Evolutionary conservation across 2,797 vertebrate genomes (phyloP).

Genomic region (Tamandua tetradactyla): DNA sequence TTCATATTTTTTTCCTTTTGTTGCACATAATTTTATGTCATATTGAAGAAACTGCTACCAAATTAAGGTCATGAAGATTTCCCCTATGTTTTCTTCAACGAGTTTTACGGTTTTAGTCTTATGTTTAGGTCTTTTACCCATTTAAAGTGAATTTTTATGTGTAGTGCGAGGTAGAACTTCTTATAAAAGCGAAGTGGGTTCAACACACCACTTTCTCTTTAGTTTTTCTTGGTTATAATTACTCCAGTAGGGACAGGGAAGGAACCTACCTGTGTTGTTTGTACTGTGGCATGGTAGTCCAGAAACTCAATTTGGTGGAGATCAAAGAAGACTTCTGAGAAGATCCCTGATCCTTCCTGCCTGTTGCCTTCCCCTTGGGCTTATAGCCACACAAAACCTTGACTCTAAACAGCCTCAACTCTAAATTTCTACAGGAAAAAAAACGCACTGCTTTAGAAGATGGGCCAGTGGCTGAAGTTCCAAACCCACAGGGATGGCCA

Average conservation of each 20-base stretch:
- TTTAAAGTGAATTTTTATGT: too few species aligned
- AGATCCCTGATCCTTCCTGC: neutral
- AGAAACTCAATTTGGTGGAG: neutral
- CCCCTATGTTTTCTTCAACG: too few species aligned
- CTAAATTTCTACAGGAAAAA: neutral
- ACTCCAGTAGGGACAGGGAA: neutral
- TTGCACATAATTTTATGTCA: too few species aligned
- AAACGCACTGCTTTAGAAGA: neutral
- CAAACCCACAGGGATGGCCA: neutral
- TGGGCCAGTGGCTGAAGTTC: neutral
- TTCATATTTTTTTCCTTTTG: too few species aligned
- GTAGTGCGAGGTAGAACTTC: neutral
- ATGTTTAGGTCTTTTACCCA: too few species aligned
- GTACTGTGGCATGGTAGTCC: neutral
- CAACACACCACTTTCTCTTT: neutral
- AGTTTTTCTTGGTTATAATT: neutral
- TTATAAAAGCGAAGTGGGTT: neutral
- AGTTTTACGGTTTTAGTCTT: too few species aligned
- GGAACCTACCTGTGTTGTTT: neutral
- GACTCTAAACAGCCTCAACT: neutral
- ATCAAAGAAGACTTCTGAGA: neutral
- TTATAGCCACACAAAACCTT: neutral
- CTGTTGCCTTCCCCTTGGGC: neutral
- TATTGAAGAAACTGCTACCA: too few species aligned
- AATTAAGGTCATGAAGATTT: too few species aligned